Evolutionary conservation across 2,113 vertebrate species (phyloP), one percentile per base, ranked within the genome.

Genomic region (Crypturellus undulatus): DNA sequence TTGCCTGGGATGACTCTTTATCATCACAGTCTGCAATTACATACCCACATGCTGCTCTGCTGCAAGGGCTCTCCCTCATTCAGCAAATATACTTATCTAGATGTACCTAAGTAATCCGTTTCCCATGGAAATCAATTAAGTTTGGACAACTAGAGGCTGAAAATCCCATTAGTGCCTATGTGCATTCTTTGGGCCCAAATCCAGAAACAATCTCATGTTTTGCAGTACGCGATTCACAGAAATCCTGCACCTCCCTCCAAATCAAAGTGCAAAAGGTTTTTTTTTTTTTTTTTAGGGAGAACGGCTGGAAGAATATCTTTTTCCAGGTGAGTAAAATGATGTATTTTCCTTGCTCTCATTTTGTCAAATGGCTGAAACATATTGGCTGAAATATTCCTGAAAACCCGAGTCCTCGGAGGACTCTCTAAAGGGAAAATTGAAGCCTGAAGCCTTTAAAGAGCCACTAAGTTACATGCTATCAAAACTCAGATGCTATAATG

Each of bases 381-480:
- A 73, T 65, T 43, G 60, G 43, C 22, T 20, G 49, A 83, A 79
- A 69, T 34, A 70, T 34, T 87, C 40, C 63, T 24, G 36, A 63
- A 64, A 86, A 36, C 36, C n/a, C 2, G 12, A 68, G 45, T n/a
- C 58, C 52, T 80, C 16, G 20, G 18, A 76, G 16, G 43, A n/a
- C 28, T 76, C 38, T 79, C 52, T 59, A 32, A 80, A 76, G 38
- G 45, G 51, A 58, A 84, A 71, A 84, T 28, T 90, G 87, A 75
- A 71, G 68, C 24, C 52, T 43, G 10, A 67, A 62, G 58, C 40
- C 40, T 45, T 34, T 69, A 65, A 87, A 67, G 38, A 8, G 34
- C n/a, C 60, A 10, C 36, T 30, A 58, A 43, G 82, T 75, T 79
- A 65, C 1, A 34, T 0, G 7, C 71, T 49, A 70, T 59, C n/a